phyloP scores from a whole-genome alignment of 2,888 invertebrate species.

The Synanthedon myopaeformis region DNA sequence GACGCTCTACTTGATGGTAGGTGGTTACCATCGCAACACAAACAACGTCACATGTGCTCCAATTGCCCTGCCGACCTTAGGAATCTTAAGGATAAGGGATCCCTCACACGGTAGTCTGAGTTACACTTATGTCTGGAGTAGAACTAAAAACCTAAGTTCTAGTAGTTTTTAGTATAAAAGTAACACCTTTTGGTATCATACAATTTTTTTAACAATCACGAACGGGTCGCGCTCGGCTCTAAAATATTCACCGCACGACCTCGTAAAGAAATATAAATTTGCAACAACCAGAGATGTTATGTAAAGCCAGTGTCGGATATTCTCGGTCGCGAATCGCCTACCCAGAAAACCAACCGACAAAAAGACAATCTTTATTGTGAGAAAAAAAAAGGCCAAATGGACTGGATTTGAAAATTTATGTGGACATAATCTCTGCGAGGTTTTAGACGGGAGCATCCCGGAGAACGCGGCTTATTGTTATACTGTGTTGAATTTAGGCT shows the following conservation, averaged over 20 bases:
- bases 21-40: no score
- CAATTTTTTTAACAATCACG: neutral
- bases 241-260: slow-evolving; percentile 7
- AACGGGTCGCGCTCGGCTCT: neutral
- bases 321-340: slow-evolving; percentile 10
- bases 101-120: no score
- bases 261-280: slow-evolving; percentile 10
- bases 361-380: slow-evolving; percentile 14
- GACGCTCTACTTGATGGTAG: no score
- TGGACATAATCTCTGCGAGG: slow-evolving; percentile 23
- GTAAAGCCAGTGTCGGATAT: slow-evolving; percentile 11
- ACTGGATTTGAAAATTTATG: slow-evolving; percentile 30
- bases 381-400: slow-evolving; percentile 19
- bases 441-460: slow-evolving; percentile 23
- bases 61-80: no score
- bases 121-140: no score
- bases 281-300: slow-evolving; percentile 6
- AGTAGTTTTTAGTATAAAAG: no score
- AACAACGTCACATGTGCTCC: no score
- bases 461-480: slow-evolving; percentile 26
- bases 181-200: no score
- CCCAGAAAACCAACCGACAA: slow-evolving; percentile 11
- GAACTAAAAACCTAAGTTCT: no score
- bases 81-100: no score
- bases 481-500: slow-evolving; percentile 22